A percentile compares a stretch with the other conserved stretches of the same genome.
Evolutionary conservation across 2,113 vertebrate species (phyloP).

Genomic region (Onychostoma macrolepis): DNA sequence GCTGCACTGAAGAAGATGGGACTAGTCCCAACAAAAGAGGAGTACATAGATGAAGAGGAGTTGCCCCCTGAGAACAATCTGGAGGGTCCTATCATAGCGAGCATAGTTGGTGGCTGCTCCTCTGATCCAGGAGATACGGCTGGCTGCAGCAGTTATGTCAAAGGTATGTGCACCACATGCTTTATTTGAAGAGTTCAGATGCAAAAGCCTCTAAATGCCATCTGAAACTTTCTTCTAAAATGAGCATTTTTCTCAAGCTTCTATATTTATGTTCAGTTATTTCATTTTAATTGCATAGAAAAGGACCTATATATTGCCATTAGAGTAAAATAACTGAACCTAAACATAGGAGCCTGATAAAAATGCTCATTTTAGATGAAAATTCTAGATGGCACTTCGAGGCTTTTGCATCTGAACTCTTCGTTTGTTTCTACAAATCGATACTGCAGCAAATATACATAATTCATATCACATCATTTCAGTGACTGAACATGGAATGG

Average conservation of each 20-base stretch:
- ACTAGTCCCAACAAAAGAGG: background rate
- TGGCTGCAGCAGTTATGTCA: constrained; percentile 23
- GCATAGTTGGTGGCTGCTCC: constrained; percentile 41
- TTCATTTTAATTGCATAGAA: no score
- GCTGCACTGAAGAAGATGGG: constrained; percentile 40
- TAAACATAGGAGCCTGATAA: no score
- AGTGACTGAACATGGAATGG: constrained; percentile 22
- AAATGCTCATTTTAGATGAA: no score
- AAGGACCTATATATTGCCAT: no score
- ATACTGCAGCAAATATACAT: background rate
- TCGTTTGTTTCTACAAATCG: background rate
- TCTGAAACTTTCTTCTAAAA: no score
- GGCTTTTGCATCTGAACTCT: no score
- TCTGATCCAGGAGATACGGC: constrained; percentile 29
- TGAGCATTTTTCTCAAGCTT: no score
- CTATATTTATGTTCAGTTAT: no score
- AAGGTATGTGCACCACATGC: constrained; percentile 19
- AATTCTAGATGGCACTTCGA: no score
- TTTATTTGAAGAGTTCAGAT: no score
- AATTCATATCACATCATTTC: background rate
- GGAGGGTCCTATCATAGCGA: constrained; percentile 40
- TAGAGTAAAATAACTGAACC: no score
- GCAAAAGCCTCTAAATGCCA: no score
- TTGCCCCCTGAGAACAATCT: constrained; percentile 36
- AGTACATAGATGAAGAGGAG: constrained; percentile 34